Evolutionary conservation across 2,797 vertebrate genomes (phyloP).

Genomic region (Enteromius afrohamiltoni): DNA sequence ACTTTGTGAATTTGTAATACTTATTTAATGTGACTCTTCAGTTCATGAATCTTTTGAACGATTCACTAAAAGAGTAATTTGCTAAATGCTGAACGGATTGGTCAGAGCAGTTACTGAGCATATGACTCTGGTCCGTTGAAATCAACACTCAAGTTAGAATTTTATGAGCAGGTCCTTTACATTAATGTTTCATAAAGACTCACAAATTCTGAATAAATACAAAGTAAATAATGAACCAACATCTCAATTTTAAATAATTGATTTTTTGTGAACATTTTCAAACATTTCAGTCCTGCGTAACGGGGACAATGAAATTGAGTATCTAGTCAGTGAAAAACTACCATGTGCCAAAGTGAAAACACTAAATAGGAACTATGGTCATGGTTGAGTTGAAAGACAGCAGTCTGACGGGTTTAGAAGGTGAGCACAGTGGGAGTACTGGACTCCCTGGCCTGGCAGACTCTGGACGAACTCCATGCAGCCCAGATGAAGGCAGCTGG

Average conservation of each 20-base stretch:
- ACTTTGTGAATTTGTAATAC: neutral
- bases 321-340: neutral
- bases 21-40: neutral
- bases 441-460: conserved; percentile 46
- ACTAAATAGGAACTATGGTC: neutral
- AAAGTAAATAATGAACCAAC: neutral
- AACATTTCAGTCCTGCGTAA: neutral
- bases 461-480: conserved; percentile 46
- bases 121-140: neutral
- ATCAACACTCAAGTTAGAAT: neutral
- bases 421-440: conserved; percentile 13
- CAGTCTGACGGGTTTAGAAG: conserved; percentile 17
- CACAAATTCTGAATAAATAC: neutral
- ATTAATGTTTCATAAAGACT: neutral
- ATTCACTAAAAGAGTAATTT: neutral
- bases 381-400: neutral
- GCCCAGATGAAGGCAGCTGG: conserved; percentile 51
- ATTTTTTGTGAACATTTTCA: neutral
- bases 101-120: neutral
- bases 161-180: neutral
- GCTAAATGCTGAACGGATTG: neutral
- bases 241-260: neutral
- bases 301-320: neutral
- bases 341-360: neutral
- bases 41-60: neutral